Percentiles rank a stretch among this genome's conserved stretches.
Conservation (phyloP, 2,113 vertebrate genomes). For the Lonchura striata region DNA sequence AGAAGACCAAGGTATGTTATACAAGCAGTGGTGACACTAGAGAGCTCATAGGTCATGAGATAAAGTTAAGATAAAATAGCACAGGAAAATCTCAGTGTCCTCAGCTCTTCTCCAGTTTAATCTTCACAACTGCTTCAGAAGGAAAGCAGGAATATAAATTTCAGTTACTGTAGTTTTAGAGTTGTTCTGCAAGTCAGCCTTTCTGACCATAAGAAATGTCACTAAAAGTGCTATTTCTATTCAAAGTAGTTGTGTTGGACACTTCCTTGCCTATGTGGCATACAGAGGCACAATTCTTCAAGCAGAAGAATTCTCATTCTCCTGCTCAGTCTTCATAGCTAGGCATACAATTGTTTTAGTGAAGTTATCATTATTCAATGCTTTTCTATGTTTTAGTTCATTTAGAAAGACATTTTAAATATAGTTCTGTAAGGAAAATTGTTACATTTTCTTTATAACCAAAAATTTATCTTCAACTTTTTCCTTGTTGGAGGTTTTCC, state of each 20-base stretch:
- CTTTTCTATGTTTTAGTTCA: not conserved
- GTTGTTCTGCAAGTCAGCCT: not conserved
- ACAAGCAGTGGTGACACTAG: slow-evolving; percentile 20
- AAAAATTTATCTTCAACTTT: not conserved
- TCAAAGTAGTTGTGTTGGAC: not conserved
- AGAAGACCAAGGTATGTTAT: slow-evolving; percentile 12
- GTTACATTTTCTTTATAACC: not conserved
- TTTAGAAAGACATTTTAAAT: not conserved
- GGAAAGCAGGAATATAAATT: not conserved
- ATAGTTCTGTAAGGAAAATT: not conserved
- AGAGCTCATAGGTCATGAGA: slow-evolving; percentile 43
- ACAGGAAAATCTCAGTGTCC: not conserved
- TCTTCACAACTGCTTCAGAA: not conserved
- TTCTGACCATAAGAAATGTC: not conserved
- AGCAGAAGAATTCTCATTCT: not conserved
- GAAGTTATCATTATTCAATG: not conserved
- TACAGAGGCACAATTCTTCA: not conserved
- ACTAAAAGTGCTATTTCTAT: not conserved
- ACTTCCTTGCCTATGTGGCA: not conserved
- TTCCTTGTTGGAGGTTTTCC: not conserved
- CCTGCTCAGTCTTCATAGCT: not conserved
- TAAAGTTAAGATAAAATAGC: not conserved
- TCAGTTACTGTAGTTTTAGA: not conserved
- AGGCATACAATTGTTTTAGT: not conserved
- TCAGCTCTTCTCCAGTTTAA: not conserved